phyloP scores from a whole-genome alignment of 1,140 invertebrate species.

The Phortica variegata region DNA sequence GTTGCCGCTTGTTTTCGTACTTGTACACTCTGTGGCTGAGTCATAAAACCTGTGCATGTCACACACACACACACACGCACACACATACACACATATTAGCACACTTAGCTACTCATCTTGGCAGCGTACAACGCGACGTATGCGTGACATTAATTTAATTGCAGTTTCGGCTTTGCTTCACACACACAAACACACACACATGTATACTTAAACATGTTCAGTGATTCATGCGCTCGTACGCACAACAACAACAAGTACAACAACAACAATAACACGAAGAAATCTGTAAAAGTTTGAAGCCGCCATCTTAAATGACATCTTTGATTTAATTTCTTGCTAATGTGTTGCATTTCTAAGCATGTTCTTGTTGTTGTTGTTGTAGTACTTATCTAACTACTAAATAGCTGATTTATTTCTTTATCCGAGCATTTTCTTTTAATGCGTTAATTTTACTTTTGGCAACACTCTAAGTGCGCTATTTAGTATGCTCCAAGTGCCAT shows the following conservation, averaged over 20 bases:
- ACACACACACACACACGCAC: constrained; percentile 7
- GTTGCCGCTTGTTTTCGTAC: constrained; percentile 21
- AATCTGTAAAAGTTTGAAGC: too few species aligned
- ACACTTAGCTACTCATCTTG: not conserved
- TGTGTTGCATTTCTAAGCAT: constrained; percentile 11
- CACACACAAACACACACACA: constrained; percentile 19
- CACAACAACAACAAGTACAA: not conserved
- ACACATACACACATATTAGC: not conserved
- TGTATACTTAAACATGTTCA: too few species aligned
- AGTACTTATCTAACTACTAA: constrained; percentile 15
- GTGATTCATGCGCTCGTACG: not conserved
- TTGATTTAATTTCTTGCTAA: constrained; percentile 55
- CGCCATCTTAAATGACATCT: constrained; percentile 55
- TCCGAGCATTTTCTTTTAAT: too few species aligned
- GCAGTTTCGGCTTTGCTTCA: constrained; percentile 43
- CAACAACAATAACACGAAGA: not conserved
- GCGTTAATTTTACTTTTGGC: too few species aligned
- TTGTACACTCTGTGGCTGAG: constrained; percentile 29
- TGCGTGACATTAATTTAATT: constrained; percentile 55
- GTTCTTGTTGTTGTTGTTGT: constrained; percentile 12
- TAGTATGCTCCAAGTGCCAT: too few species aligned
- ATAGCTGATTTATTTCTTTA: constrained; percentile 22
- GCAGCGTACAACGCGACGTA: constrained; percentile 32
- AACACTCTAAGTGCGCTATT: too few species aligned
- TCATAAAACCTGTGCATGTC: constrained; percentile 37